Base-by-base conservation (phyloP, 2,797 vertebrate species). In the Oreortyx pictus region DNA sequence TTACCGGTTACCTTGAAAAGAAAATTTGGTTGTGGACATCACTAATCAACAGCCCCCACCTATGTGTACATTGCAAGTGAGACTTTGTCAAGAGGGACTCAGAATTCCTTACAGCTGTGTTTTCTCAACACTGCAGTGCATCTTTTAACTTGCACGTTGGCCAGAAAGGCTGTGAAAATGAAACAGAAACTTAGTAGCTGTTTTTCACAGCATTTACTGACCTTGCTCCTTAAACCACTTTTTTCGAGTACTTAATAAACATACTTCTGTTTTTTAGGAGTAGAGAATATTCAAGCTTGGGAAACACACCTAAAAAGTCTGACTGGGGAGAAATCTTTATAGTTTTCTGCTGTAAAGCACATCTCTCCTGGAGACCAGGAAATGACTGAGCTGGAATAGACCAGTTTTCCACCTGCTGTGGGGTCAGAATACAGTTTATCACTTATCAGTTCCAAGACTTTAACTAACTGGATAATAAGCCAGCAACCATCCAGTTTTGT, bases 101-200 rank as follows among this genome's bases (percentile, higher is more conserved):
- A 0, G 29, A 75, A 46, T 22, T 31, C 74, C 29, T 82, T 9
- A 5, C 25, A 37, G 47, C 35, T 49, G 37, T 9, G 8, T 49
- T 41, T n/a, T 43, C 8, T 2, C 27, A 18, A n/a, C 20, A n/a
- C 22, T 29, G 72, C 33, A 54, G 8, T 0, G 9, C 57, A 31
- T 59, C 65, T 64, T 39, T 64, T 33, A 46, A 0, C 14, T 60
- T 0, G 11, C 18, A 0, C 7, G 43, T 46, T 74, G 3, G 1
- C 46, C 46, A 37, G 37, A 77, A 87, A 16, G 59, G 37, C 72
- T 41, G 33, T 39, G 43, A 62, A 75, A 82, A 54, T 7, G 20
- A 1, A 31, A 11, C 22, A 46, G 16, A 0, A 13, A 35, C 23
- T 22, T 49, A 15, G 9, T 50, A 39, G 27, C 27, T 70, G 5